Conservation (phyloP, 2,113 vertebrate species). For the Blennius ocellaris region DNA sequence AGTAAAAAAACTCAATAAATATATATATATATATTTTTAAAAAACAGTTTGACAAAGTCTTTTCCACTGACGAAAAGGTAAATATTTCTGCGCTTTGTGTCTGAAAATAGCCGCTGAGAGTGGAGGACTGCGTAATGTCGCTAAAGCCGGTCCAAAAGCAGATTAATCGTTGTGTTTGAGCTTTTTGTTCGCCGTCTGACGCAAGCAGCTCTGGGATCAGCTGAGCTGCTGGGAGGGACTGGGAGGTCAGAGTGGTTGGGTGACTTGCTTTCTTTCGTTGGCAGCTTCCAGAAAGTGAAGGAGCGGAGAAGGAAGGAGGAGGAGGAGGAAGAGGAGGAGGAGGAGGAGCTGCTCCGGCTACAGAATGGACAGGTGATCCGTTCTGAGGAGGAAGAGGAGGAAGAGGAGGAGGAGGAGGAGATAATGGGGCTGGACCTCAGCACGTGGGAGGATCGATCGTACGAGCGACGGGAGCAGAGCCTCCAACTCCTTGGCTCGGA, state of each 20-base stretch:
- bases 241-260: no score
- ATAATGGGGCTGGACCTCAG: conserved; percentile 88
- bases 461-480: conserved; percentile 82
- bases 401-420: conserved; percentile 53
- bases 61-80: neutral
- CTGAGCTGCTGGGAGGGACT: conserved; percentile 51
- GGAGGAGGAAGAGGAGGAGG: conserved; percentile 51
- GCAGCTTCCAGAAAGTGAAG: conserved; percentile 86
- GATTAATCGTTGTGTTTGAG: conserved; percentile 62
- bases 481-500: conserved; percentile 69
- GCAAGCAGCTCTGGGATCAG: conserved; percentile 65
- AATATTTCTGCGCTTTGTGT: neutral
- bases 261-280: conserved; percentile 35
- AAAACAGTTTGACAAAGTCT: no score
- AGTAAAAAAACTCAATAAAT: no score
- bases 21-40: no score
- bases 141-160: conserved; percentile 43
- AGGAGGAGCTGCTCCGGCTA: conserved; percentile 69
- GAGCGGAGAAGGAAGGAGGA: conserved; percentile 80
- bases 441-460: conserved; percentile 87
- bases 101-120: conserved; percentile 17
- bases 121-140: conserved; percentile 17
- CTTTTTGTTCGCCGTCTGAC: conserved; percentile 64
- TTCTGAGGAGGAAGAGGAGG: conserved; percentile 68
- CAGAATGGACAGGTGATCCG: conserved; percentile 79